phyloP scores from a whole-genome alignment of 2,797 vertebrate species.

The Microctenopoma steveboyesi region DNA sequence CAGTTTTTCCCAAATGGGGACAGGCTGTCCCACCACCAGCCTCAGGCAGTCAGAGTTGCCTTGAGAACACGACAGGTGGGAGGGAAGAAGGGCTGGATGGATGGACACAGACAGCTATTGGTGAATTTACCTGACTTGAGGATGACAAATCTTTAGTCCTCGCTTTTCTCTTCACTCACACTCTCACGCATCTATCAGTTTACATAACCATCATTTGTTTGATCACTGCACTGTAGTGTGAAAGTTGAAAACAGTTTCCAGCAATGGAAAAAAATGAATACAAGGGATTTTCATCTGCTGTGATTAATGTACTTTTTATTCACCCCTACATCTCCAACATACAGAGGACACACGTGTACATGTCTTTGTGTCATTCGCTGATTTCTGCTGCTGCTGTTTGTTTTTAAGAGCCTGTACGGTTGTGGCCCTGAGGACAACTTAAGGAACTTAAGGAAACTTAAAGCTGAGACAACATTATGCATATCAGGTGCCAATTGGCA shows the following conservation, averaged over 20 bases:
- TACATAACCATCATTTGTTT: slow-evolving; percentile 11
- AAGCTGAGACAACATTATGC: no score
- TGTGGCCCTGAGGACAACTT: no score
- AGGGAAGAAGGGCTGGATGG: slow-evolving; percentile 37
- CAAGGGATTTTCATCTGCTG: not conserved
- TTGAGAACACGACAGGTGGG: slow-evolving; percentile 58
- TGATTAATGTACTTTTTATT: not conserved
- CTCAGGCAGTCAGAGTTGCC: slow-evolving; percentile 57
- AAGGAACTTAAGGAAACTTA: no score
- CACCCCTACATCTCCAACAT: not conserved
- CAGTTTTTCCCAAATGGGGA: slow-evolving; percentile 67
- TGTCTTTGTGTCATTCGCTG: not conserved
- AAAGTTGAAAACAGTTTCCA: not conserved
- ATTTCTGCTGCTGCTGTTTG: no score
- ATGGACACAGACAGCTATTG: slow-evolving; percentile 26
- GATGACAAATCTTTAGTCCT: slow-evolving; percentile 11
- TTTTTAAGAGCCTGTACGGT: no score
- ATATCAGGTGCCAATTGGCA: no score
- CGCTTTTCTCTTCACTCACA: not conserved
- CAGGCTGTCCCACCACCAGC: slow-evolving; percentile 68
- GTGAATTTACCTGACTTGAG: slow-evolving; percentile 31
- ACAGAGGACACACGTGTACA: not conserved
- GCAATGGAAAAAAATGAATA: not conserved
- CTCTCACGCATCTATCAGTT: slow-evolving; percentile 2
- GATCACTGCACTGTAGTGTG: not conserved